Conservation (phyloP, 1,140 invertebrate species). For the Leptinotarsa undecemlineata region DNA sequence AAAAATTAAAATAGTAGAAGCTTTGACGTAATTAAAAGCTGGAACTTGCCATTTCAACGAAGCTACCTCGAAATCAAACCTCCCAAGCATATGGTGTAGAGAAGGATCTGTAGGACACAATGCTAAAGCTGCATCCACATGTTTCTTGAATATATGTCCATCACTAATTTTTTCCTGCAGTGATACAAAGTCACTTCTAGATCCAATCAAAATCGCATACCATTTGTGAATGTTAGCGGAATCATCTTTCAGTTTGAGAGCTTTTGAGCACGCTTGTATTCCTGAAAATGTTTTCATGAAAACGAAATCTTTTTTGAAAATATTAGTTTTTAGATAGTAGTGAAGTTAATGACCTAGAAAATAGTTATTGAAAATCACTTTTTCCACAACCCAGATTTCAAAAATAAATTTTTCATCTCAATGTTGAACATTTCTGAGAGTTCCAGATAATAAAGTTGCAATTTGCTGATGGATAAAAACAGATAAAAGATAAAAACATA, state of each 20-base stretch:
- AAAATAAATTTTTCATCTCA: no score
- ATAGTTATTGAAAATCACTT: not conserved
- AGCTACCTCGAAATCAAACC: conserved; percentile 72
- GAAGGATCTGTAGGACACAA: conserved; percentile 69
- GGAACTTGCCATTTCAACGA: conserved; percentile 70
- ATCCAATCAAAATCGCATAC: conserved; percentile 75
- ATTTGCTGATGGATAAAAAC: no score
- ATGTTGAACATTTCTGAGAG: no score
- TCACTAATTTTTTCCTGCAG: conserved; percentile 72
- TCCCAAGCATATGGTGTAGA: conserved; percentile 71
- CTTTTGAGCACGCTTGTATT: conserved; percentile 62
- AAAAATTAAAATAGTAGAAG: no score
- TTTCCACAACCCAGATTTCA: no score
- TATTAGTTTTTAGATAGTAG: no score
- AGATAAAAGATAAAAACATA: no score
- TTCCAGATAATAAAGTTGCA: no score
- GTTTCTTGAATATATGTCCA: conserved; percentile 71
- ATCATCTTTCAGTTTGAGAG: conserved; percentile 61
- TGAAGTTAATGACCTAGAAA: not conserved
- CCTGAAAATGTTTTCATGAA: conserved; percentile 55
- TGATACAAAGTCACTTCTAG: conserved; percentile 54
- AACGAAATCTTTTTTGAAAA: conserved; percentile 15
- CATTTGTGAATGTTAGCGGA: conserved; percentile 75
- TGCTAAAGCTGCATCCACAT: conserved; percentile 70
- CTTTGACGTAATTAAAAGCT: not conserved